A percentile compares a stretch with the other conserved stretches of the same genome.
phyloP scores from a whole-genome alignment of 1,140 invertebrate species.

The Drosophila pandora region DNA sequence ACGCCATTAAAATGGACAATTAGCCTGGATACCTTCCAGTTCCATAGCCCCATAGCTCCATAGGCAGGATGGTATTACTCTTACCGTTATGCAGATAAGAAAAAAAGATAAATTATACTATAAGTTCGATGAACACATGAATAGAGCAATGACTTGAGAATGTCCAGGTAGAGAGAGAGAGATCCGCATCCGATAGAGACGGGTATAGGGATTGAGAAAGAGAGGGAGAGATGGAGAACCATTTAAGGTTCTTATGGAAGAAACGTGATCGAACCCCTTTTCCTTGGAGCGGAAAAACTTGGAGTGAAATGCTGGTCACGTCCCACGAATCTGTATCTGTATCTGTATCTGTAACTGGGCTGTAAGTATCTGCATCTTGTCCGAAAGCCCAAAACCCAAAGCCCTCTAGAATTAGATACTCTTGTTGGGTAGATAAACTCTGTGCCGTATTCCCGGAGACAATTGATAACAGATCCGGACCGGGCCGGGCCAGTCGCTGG shows the following conservation, averaged over 20 bases:
- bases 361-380: slow-evolving; percentile 7
- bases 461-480: slow-evolving; percentile 33
- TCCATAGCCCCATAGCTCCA: background rate
- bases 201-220: background rate
- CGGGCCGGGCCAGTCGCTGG: no score
- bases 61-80: slow-evolving; percentile 6
- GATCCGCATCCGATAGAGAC: background rate
- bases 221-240: slow-evolving; percentile 4
- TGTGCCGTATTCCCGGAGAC: slow-evolving; percentile 26
- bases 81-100: slow-evolving; percentile 1
- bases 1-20: slow-evolving; percentile 6
- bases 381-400: slow-evolving; percentile 4
- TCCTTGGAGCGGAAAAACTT: slow-evolving; percentile 18
- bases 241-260: slow-evolving; percentile 37
- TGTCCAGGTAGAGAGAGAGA: slow-evolving; percentile 1
- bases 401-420: slow-evolving; percentile 34
- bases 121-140: slow-evolving; percentile 40
- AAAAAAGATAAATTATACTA: background rate
- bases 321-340: slow-evolving; percentile 23
- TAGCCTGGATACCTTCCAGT: background rate
- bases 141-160: slow-evolving; percentile 51
- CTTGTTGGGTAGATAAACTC: slow-evolving; percentile 2
- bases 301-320: slow-evolving; percentile 39
- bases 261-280: slow-evolving; percentile 55
- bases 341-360: background rate